Evolutionary conservation across 2,888 invertebrate species (phyloP).

Genomic region (Theretra japonica): DNA sequence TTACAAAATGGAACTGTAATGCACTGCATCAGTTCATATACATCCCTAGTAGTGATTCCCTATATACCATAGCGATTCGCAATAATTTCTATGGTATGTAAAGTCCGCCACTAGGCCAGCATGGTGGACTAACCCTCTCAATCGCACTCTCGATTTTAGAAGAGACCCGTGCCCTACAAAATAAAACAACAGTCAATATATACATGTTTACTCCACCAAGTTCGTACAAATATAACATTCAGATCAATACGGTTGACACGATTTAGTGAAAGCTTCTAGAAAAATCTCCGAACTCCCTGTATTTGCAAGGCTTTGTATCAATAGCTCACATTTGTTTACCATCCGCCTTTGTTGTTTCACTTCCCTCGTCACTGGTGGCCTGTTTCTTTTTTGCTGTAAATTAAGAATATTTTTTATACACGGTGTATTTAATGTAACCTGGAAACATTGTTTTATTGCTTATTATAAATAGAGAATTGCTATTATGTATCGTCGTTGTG

Average conservation of each 20-base stretch:
- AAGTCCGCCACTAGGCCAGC: too few relatives aligned
- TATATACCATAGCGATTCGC: too few relatives aligned
- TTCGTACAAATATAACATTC: slow-evolving; percentile 1
- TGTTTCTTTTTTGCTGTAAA: slow-evolving; percentile 32
- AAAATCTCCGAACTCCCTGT: not conserved
- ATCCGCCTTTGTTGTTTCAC: slow-evolving; percentile 23
- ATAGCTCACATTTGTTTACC: slow-evolving; percentile 22
- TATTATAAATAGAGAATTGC: too few relatives aligned
- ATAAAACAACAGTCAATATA: not conserved
- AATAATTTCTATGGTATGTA: too few relatives aligned
- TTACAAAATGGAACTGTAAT: too few relatives aligned
- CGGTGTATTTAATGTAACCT: not conserved
- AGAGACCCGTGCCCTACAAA: too few relatives aligned
- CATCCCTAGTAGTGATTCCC: too few relatives aligned
- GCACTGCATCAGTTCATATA: too few relatives aligned
- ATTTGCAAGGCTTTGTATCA: not conserved
- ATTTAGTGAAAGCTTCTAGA: not conserved
- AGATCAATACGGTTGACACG: slow-evolving; percentile 12
- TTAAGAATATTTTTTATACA: not conserved
- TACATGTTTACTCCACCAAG: not conserved
- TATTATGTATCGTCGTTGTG: too few relatives aligned
- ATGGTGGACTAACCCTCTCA: too few relatives aligned
- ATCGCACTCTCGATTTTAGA: too few relatives aligned
- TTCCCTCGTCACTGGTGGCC: not conserved
- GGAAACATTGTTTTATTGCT: not conserved